Evolutionary conservation across 2,797 vertebrate genomes (phyloP).

Genomic region (Argya squamiceps): DNA sequence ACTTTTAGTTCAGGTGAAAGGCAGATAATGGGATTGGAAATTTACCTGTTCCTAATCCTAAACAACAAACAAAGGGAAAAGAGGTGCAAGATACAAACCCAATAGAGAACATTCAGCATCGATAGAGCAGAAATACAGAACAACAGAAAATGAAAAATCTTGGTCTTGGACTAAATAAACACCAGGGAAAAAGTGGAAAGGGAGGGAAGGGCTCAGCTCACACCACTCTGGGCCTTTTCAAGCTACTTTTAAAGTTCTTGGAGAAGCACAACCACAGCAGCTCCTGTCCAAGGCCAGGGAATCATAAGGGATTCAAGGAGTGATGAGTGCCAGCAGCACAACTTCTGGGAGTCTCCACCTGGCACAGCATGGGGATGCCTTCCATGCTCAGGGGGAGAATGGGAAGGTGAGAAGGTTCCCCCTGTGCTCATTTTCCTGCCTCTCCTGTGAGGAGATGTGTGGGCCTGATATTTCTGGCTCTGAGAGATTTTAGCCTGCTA

Average conservation of each 20-base stretch:
- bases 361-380: neutral
- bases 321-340: rapidly evolving
- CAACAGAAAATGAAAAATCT: neutral
- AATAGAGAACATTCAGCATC: rapidly evolving
- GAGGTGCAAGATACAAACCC: neutral
- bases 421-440: neutral
- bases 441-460: neutral
- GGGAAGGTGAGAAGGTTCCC: neutral
- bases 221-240: neutral
- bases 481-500: no score
- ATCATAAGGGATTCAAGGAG: neutral
- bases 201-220: neutral
- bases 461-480: no score
- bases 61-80: neutral
- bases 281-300: neutral
- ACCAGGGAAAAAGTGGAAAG: neutral
- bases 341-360: neutral
- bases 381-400: no score
- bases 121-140: neutral
- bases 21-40: neutral
- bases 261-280: neutral
- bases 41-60: neutral
- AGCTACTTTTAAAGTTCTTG: neutral
- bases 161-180: neutral
- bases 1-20: neutral